A percentile compares a stretch with the other conserved stretches of the same genome.
Evolutionary conservation across 2,888 invertebrate genomes (phyloP).

Genomic region (Hydrotaea cyrtoneurina): DNA sequence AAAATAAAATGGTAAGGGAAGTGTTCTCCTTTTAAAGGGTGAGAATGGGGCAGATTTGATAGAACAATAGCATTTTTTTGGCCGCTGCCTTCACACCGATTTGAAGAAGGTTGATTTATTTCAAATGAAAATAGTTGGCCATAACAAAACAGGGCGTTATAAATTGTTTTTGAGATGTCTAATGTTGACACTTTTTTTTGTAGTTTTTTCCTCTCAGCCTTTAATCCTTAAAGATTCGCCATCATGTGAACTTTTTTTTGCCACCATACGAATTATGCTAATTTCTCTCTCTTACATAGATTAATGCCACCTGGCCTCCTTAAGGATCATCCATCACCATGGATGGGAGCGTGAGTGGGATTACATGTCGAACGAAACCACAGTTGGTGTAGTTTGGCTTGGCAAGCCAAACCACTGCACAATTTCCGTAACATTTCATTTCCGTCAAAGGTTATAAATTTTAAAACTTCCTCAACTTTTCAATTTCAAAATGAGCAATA

Average conservation of each 20-base stretch:
- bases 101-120: not conserved
- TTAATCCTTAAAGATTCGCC: not conserved
- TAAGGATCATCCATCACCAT: not conserved
- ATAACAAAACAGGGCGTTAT: not conserved
- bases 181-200: not conserved
- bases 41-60: not conserved
- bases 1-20: not conserved
- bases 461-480: conserved; percentile 39
- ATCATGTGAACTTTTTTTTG: not conserved
- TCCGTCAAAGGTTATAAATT: conserved; percentile 64
- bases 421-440: conserved; percentile 67
- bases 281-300: not conserved
- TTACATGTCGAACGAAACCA: too few species aligned
- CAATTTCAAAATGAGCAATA: conserved; percentile 31
- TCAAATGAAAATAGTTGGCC: not conserved
- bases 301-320: not conserved
- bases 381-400: not conserved
- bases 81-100: too few species aligned
- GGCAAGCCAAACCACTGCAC: conserved; percentile 40
- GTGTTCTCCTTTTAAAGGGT: not conserved
- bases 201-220: not conserved
- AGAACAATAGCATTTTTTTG: too few species aligned
- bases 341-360: not conserved
- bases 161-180: not conserved
- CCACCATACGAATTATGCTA: not conserved